These are phyloP conservation scores for Sinohyriopsis cumingii DNA, from an alignment of 2,888 invertebrate species.

Conservation along the genomic window DNA sequence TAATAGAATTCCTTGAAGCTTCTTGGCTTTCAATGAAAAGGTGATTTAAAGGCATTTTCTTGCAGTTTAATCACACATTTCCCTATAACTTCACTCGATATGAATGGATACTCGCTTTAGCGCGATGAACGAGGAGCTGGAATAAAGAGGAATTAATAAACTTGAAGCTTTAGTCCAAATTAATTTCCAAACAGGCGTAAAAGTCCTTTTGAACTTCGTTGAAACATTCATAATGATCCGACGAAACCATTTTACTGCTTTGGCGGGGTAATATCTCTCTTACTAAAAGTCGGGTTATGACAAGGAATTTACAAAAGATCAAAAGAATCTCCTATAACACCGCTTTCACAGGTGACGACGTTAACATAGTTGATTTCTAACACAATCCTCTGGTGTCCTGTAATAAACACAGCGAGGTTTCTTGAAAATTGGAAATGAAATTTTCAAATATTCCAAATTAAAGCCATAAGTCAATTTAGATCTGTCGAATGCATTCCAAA, in stretches of 20 bases:
- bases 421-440: no score
- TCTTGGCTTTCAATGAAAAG: no score
- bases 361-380: slow-evolving; percentile 15
- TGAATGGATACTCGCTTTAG: no score
- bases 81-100: no score
- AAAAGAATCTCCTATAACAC: slow-evolving; percentile 24
- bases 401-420: no score
- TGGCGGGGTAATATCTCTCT: slow-evolving; percentile 9
- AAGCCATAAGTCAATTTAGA: no score
- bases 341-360: slow-evolving; percentile 22
- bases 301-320: slow-evolving; percentile 22
- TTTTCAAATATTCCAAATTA: no score
- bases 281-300: slow-evolving; percentile 9
- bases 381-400: slow-evolving; percentile 7
- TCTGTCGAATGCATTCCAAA: no score
- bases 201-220: slow-evolving; percentile 27
- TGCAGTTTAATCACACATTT: no score
- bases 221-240: slow-evolving; percentile 9
- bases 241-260: slow-evolving; percentile 17
- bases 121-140: background rate
- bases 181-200: slow-evolving; percentile 39
- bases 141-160: slow-evolving; percentile 32
- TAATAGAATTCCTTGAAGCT: no score
- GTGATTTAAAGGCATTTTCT: no score
- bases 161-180: slow-evolving; percentile 26